Base-by-base conservation (phyloP, 2,888 invertebrate genomes). In the Dione vanillae region DNA sequence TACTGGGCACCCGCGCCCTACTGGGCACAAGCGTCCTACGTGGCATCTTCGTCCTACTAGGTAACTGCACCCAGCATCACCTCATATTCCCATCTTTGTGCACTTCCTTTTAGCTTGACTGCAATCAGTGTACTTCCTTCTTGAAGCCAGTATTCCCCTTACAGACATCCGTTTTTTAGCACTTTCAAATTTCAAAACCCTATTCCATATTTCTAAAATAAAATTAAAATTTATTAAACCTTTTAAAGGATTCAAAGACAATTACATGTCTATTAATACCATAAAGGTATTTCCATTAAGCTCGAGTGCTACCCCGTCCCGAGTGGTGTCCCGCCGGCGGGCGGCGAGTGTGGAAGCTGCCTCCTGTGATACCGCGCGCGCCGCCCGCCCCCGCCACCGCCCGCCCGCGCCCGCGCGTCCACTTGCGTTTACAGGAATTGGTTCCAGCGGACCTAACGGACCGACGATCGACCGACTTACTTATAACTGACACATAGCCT, bases 311-410 rank as follows among this genome's bases (percentile, higher is more conserved):
- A 7, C 14, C 41, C 41, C 12, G 12, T 59, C 10, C 37, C 35
- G 37, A 16, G 16, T 3, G n/a, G 56, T 5, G 41, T 20, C 20
- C 58, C 41, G 71, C 61, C 71, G 73, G 70, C 74, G 70, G 75
- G 76, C 74, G 79, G 77, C 77, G 77, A 80, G 82, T 79, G 82
- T 78, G 78, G 78, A 74, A 80, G 81, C 84, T 86, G 89, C 86
- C 83, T 81, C 83, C 85, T 85, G 88, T 85, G 87, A 85, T 85
- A 85, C 81, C 78, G 82, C 78, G 74, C 78, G 70, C 68, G 75
- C 76, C 77, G 75, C 79, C 19, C n/a, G 45, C 47, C 58, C 40
- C 51, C 14, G n/a, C 52, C 1, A 41, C 20, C 41, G 40, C 10
- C 20, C 52, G 52, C 43, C 41, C 27, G 43, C 56, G 45, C 16